A percentile compares a stretch with the other conserved stretches of the same genome.
Conservation (phyloP, 64 coral and sea anemone species). For the Actinia equina region DNA sequence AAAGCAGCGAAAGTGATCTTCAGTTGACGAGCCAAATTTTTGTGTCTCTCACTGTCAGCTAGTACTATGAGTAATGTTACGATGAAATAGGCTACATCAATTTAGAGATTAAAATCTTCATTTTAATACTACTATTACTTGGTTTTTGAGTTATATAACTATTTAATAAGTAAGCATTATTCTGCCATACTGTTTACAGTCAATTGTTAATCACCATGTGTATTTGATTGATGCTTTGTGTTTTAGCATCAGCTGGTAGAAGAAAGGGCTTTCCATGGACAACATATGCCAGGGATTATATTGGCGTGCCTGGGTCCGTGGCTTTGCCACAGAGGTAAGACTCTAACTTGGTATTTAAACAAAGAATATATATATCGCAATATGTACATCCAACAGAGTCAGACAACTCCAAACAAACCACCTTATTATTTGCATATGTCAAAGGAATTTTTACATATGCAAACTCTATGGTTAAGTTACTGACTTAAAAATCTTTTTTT, state of each 20-base stretch:
- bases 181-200: slow-evolving; percentile 1
- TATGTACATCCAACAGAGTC: neutral
- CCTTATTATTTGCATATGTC: neutral
- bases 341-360: neutral
- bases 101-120: neutral
- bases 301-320: slow-evolving; percentile 26
- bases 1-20: neutral
- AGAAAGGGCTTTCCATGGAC: slow-evolving; percentile 67
- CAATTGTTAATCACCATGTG: neutral
- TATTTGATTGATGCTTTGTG: slow-evolving; percentile 3
- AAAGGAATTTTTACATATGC: slow-evolving; percentile 4
- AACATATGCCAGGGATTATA: slow-evolving; percentile 48
- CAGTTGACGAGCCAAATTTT: neutral
- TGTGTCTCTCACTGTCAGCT: neutral
- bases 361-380: too few relatives aligned
- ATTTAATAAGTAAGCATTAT: slow-evolving; percentile 16
- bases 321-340: slow-evolving; percentile 53
- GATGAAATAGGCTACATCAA: neutral
- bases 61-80: neutral
- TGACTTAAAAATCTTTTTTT: neutral
- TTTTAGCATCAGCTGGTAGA: slow-evolving; percentile 37
- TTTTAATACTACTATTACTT: neutral
- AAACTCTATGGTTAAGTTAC: neutral
- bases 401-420: neutral
- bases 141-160: neutral